These are phyloP conservation scores for Rhabdophis nuchalis DNA, from an alignment of 2,797 vertebrate genomes.

Conservation along the genomic window DNA sequence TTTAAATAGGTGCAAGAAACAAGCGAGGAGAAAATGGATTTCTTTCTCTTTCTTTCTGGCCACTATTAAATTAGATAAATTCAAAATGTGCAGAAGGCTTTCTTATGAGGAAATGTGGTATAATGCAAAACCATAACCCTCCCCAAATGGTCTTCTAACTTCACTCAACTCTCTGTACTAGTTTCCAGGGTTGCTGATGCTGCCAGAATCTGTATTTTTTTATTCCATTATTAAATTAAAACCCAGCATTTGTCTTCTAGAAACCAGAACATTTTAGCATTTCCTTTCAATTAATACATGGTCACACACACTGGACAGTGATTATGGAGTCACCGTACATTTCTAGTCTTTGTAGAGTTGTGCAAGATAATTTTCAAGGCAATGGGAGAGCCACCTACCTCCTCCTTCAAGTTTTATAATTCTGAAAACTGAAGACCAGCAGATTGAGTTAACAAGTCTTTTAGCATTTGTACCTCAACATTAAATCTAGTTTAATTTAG, in stretches of 20 bases:
- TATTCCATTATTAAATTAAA: slow-evolving; percentile 23
- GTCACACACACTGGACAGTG: neutral
- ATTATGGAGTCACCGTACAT: slow-evolving; percentile 20
- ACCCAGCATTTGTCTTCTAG: slow-evolving; percentile 10
- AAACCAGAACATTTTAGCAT: neutral
- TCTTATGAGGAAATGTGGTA: neutral
- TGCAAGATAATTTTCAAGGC: slow-evolving; percentile 8
- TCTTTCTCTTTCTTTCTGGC: neutral
- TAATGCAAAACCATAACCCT: slow-evolving; percentile 18
- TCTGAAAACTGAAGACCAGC: slow-evolving; percentile 39
- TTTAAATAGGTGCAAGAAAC: neutral
- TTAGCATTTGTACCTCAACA: slow-evolving; percentile 72
- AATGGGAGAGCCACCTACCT: slow-evolving; percentile 25
- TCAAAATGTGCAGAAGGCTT: neutral
- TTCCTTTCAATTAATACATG: neutral
- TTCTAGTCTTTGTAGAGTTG: slow-evolving; percentile 1
- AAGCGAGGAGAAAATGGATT: neutral
- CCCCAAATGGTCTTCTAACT: slow-evolving; percentile 47
- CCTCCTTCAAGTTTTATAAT: slow-evolving; percentile 39
- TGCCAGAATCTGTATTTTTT: slow-evolving; percentile 27
- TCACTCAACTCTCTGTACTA: slow-evolving; percentile 53
- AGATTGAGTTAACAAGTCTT: slow-evolving; percentile 58
- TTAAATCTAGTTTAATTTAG: slow-evolving; percentile 79
- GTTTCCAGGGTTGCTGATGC: slow-evolving; percentile 51
- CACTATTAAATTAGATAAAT: slow-evolving; percentile 14